Base-by-base conservation (phyloP, 2,797 vertebrate species). In the Botia almorhae region DNA sequence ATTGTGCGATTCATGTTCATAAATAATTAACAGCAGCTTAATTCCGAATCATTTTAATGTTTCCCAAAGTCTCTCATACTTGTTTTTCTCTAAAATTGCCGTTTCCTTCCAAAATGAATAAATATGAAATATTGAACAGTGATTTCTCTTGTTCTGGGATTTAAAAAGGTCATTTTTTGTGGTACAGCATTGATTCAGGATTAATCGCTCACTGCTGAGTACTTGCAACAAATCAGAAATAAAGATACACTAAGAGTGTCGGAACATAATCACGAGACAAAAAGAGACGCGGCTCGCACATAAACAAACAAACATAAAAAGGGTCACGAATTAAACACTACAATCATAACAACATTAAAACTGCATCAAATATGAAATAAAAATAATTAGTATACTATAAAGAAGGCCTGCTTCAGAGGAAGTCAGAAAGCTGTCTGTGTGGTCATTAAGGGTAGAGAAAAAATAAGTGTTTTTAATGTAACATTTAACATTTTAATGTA, bases 21-120 rank as follows among this genome's bases (percentile, higher is more conserved):
- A 81, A 83, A 87, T 82, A 82, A 87, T 82, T 77, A 75, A 85
- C 60, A 69, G 64, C 69, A 50, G 61, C 64, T 78, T 81, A 76
- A 84, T 84, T 23, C 74, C 63, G 23, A 11, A 14, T 65, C 33
- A n/a, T 80, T 77, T 74, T 63, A 86, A 71, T 56, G 39, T 63
- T 50, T 81, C 74, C 46, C 69, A 68, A n/a, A 65, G 39, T 23
- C 33, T 13, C 23, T 19, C 39, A 4, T 43, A 33, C 61, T 69
- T 68, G 29, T 63, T 63, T 65, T 61, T 50, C 33, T 65, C 63
- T 81, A 60, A 78, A 78, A 81, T 65, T 43, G 26, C 29, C 29
- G 36, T 80, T 82, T 77, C 29, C 69, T 65, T 8, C 55, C 61
- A 61, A 84, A 60, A 73, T n/a, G 71, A 81, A 83, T 70, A 6